Conservation (phyloP, 2,113 vertebrate species). For the Cyanoliseus patagonus region DNA sequence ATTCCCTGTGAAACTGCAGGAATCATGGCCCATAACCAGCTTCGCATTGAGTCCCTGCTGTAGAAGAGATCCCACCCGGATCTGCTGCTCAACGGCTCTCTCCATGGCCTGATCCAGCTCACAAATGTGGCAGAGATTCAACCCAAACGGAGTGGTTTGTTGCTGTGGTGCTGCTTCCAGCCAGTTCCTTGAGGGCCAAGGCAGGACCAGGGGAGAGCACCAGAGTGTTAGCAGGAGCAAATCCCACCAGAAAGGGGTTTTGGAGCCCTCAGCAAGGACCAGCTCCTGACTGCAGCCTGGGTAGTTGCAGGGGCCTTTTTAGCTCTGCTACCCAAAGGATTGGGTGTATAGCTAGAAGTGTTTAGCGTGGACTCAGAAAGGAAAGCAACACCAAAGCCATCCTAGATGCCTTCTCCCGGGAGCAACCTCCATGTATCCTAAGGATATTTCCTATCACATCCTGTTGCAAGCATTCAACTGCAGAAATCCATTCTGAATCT, state of each 20-base stretch:
- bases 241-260: neutral
- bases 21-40: neutral
- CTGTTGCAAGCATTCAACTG: neutral
- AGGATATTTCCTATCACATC: neutral
- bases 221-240: neutral
- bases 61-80: neutral
- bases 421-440: neutral
- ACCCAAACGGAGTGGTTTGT: neutral
- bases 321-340: rapidly evolving
- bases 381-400: neutral
- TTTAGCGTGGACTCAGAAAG: neutral
- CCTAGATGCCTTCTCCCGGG: neutral
- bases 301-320: neutral
- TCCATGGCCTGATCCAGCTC: neutral
- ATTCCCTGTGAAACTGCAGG: neutral
- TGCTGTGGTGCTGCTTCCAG: neutral
- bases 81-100: neutral
- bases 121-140: neutral
- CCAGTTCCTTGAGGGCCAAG: neutral
- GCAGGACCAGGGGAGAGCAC: neutral
- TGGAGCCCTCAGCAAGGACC: neutral
- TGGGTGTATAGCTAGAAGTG: neutral
- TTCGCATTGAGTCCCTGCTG: neutral
- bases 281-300: neutral
- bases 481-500: neutral